These are phyloP conservation scores for Daphoenositta chrysoptera DNA, from an alignment of 2,113 vertebrate species.

Conservation along the genomic window DNA sequence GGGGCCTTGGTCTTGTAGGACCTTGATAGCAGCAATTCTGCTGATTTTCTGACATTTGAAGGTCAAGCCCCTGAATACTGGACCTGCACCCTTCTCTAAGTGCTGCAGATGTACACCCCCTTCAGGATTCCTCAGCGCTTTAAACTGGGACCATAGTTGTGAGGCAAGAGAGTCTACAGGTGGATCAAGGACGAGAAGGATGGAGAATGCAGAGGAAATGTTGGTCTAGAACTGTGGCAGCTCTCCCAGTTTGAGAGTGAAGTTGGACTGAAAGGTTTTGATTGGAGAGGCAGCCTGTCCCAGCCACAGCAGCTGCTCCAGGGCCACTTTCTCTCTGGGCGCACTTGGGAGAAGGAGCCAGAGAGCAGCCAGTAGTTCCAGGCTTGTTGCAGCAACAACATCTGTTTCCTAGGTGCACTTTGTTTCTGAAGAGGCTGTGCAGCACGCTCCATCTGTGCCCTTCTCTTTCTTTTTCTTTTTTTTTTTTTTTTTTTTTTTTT, in stretches of 20 bases:
- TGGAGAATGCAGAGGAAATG: background rate
- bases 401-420: constrained; percentile 59
- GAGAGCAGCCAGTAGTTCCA: background rate
- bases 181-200: background rate
- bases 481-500: background rate
- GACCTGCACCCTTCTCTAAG: background rate
- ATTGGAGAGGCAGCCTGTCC: background rate
- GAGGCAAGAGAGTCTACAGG: background rate
- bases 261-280: background rate
- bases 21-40: background rate
- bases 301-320: background rate
- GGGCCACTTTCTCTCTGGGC: rapidly evolving
- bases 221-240: background rate
- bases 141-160: background rate
- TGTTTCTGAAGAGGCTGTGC: constrained; percentile 43
- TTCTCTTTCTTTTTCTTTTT: background rate
- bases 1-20: rapidly evolving
- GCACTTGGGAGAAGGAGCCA: background rate
- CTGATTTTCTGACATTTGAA: background rate
- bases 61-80: background rate
- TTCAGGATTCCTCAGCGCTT: background rate
- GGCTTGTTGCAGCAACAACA: constrained; percentile 47
- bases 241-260: background rate
- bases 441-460: constrained; percentile 28
- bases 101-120: background rate